These are phyloP conservation scores for Mythimna pallens DNA, from an alignment of 2,888 invertebrate genomes.

Conservation along the genomic window DNA sequence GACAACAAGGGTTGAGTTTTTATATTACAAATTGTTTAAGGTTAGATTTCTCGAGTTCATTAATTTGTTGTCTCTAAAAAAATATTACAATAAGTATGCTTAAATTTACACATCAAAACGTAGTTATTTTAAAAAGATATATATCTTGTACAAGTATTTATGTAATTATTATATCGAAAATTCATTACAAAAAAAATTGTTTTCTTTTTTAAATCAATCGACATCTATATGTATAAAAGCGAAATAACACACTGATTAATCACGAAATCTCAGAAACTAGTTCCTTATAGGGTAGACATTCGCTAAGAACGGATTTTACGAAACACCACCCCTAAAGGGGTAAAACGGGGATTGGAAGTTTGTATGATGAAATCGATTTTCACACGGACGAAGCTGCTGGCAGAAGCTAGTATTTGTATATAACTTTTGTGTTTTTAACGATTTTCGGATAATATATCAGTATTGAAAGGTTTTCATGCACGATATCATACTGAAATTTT, in stretches of 20 bases:
- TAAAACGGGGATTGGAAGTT: no score
- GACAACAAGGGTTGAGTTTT: slow-evolving; percentile 36
- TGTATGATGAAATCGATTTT: no score
- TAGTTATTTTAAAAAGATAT: slow-evolving; percentile 26
- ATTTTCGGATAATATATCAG: neutral
- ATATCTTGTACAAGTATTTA: neutral
- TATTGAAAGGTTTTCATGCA: neutral
- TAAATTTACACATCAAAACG: slow-evolving; percentile 23
- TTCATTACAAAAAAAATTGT: neutral
- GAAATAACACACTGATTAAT: no score
- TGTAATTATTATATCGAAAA: slow-evolving; percentile 8
- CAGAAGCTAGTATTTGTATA: no score
- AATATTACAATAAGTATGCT: slow-evolving; percentile 31
- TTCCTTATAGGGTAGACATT: no score
- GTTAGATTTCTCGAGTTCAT: neutral
- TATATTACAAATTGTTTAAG: neutral
- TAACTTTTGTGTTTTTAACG: no score
- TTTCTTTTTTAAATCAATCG: no score
- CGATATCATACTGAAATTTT: neutral
- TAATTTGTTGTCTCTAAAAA: slow-evolving; percentile 59
- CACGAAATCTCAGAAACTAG: no score
- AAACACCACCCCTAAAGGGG: no score
- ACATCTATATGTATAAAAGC: neutral
- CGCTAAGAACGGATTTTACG: no score
- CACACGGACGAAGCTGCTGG: no score